These are phyloP conservation scores for Seriola quinqueradiata DNA, from an alignment of 2,113 vertebrate genomes.

Conservation along the genomic window DNA sequence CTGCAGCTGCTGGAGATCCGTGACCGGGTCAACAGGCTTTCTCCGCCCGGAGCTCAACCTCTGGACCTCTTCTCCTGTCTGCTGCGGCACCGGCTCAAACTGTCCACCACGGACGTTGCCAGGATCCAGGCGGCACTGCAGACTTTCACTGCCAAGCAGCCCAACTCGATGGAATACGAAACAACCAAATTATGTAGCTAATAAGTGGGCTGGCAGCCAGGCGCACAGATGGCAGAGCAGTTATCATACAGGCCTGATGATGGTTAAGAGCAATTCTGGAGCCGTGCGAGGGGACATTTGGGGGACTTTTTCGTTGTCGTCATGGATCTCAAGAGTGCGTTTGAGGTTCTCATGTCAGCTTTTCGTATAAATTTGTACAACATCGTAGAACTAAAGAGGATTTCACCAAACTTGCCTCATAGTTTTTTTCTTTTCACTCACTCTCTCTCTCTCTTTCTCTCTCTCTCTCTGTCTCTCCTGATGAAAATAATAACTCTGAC, in stretches of 20 bases:
- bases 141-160: slow-evolving; percentile 87
- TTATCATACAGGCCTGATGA: slow-evolving; percentile 59
- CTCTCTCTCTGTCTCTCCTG: slow-evolving; percentile 13
- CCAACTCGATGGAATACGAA: slow-evolving; percentile 86
- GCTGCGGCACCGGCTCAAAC: slow-evolving; percentile 86
- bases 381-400: slow-evolving; percentile 69
- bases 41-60: slow-evolving; percentile 84
- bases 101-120: slow-evolving; percentile 86
- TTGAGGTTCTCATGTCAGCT: slow-evolving; percentile 69
- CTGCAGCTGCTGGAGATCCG: slow-evolving; percentile 88
- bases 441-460: too few relatives aligned
- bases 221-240: slow-evolving; percentile 68
- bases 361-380: slow-evolving; percentile 78
- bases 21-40: slow-evolving; percentile 87
- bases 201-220: slow-evolving; percentile 68
- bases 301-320: slow-evolving; percentile 66
- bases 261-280: slow-evolving; percentile 63
- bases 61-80: slow-evolving; percentile 88
- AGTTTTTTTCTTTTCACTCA: slow-evolving; percentile 9
- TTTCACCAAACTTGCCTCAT: slow-evolving; percentile 72
- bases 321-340: slow-evolving; percentile 60
- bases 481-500: slow-evolving; percentile 49
- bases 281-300: slow-evolving; percentile 54
- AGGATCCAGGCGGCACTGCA: slow-evolving; percentile 87
- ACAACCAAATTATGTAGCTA: slow-evolving; percentile 90